Evolutionary conservation across 2,113 vertebrate genomes (phyloP).

Genomic region (Spea multiplicata): DNA sequence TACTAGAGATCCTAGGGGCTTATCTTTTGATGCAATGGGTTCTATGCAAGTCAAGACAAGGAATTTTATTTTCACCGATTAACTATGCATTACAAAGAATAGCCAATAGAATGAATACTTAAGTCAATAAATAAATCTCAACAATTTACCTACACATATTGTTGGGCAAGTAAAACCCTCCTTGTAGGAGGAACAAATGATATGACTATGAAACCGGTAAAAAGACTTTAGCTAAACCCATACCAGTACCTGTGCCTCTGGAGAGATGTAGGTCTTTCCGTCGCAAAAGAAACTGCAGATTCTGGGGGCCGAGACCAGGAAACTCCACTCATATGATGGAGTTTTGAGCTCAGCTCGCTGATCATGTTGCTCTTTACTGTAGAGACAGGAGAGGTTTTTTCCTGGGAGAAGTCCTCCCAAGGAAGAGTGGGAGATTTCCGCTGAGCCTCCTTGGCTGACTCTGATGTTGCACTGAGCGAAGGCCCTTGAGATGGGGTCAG

Average conservation of each 20-base stretch:
- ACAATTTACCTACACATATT: too few relatives aligned
- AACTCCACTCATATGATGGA: slow-evolving; percentile 81
- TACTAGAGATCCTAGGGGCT: too few relatives aligned
- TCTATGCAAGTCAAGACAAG: too few relatives aligned
- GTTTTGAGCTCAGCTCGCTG: slow-evolving; percentile 86
- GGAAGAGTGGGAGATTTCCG: slow-evolving; percentile 58
- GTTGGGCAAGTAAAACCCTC: too few relatives aligned
- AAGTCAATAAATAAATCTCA: too few relatives aligned
- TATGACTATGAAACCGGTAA: too few relatives aligned
- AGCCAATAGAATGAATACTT: too few relatives aligned
- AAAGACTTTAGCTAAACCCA: background rate
- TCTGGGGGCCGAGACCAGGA: slow-evolving; percentile 67
- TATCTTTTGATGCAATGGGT: too few relatives aligned
- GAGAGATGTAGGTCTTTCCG: slow-evolving; percentile 61
- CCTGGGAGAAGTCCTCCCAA: slow-evolving; percentile 66
- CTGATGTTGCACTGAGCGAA: slow-evolving; percentile 45
- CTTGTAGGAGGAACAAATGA: too few relatives aligned
- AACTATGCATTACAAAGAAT: too few relatives aligned
- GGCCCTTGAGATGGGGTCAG: slow-evolving; percentile 52
- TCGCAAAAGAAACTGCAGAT: slow-evolving; percentile 62
- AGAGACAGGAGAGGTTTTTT: slow-evolving; percentile 64
- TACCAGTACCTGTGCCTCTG: slow-evolving; percentile 63
- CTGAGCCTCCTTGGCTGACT: slow-evolving; percentile 47
- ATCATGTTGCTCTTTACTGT: slow-evolving; percentile 88
- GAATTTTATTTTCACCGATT: too few relatives aligned